Evolutionary conservation across 2,888 invertebrate species (phyloP).

Genomic region (Pristionchus japonicus): DNA sequence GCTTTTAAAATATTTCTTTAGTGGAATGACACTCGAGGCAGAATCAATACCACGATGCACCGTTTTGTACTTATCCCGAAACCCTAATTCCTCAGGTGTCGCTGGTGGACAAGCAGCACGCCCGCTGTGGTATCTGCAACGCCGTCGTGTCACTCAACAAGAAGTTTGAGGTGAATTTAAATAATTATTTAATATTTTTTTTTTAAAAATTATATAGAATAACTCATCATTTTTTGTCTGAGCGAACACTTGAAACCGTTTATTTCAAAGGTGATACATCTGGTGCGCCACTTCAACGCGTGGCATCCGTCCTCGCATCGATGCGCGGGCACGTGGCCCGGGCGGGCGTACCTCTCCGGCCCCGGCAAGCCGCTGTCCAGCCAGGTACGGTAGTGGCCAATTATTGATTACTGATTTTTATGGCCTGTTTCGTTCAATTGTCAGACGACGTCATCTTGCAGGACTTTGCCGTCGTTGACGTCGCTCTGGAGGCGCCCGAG

Average conservation of each 20-base stretch:
- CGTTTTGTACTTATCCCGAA: too few species aligned
- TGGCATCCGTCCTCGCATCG: constrained; percentile 74
- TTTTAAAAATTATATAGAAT: not conserved
- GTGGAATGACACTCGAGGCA: too few species aligned
- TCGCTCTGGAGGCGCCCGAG: constrained; percentile 59
- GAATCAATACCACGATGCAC: too few species aligned
- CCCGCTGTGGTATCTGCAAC: constrained; percentile 71
- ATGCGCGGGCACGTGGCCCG: constrained; percentile 71
- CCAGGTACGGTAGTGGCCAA: constrained; percentile 51
- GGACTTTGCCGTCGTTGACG: constrained; percentile 73
- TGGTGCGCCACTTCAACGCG: constrained; percentile 74
- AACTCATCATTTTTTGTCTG: too few species aligned
- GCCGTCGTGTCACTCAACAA: constrained; percentile 73
- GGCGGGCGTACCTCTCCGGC: constrained; percentile 7
- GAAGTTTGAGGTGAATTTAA: constrained; percentile 68
- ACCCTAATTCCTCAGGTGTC: constrained; percentile 59
- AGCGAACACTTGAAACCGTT: too few species aligned
- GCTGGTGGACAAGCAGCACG: constrained; percentile 73
- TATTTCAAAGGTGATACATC: constrained; percentile 66
- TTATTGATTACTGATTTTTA: too few species aligned
- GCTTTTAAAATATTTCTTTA: too few species aligned
- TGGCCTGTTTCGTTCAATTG: too few species aligned
- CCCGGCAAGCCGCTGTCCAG: constrained; percentile 51
- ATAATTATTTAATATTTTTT: not conserved
- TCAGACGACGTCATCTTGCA: constrained; percentile 48